Base-by-base conservation (phyloP, 2,888 invertebrate genomes). In the Drosophila percnosoma region DNA sequence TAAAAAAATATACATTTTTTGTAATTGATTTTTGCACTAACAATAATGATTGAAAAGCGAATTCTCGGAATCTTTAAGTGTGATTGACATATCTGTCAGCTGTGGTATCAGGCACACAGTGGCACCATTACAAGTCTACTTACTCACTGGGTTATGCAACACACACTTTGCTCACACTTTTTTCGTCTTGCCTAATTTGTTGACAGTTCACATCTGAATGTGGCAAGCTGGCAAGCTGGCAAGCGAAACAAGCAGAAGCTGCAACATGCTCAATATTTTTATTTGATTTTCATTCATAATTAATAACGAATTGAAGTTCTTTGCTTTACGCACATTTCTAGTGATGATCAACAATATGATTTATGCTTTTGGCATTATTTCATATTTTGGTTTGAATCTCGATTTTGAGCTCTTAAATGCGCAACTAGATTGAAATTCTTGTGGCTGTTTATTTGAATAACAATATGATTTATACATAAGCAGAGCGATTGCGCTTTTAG, bases 41-140 rank as follows among this genome's bases (percentile, higher is more conserved):
- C 29, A 29, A 2, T 7, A 60, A 40, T 60, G 36, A 51, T 29
- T 52, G 11, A 27, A 38, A 31, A 6, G 31, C 24, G 10, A n/a
- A 54, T 68, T 55, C 48, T 49, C 1, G 18, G 33, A 24, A 36
- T 27, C 27, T 42, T 31, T 51, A 71, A 72, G 72, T 71, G 38
- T 72, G 52, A 64, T 71, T 57, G 55, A 71, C 51, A 55, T 2
- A 31, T 2, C 51, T 4, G 29, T 15, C 4, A 15, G 24, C 10
- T 24, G 36, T 27, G 2, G 54, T 21, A 29, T 13, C 38, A 0
- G 55, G 38, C 38, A 38, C n/a, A 38, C 24, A 53, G 24, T 34
- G 33, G 21, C 27, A 15, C 24, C 34, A 53, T 13, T n/a, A 8
- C 8, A 15, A 31, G 1, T 4, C 10, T 7, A 29, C 18, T 24